These are phyloP conservation scores for Urophycis tenuis DNA, from an alignment of 2,797 vertebrate species.

Conservation along the genomic window DNA sequence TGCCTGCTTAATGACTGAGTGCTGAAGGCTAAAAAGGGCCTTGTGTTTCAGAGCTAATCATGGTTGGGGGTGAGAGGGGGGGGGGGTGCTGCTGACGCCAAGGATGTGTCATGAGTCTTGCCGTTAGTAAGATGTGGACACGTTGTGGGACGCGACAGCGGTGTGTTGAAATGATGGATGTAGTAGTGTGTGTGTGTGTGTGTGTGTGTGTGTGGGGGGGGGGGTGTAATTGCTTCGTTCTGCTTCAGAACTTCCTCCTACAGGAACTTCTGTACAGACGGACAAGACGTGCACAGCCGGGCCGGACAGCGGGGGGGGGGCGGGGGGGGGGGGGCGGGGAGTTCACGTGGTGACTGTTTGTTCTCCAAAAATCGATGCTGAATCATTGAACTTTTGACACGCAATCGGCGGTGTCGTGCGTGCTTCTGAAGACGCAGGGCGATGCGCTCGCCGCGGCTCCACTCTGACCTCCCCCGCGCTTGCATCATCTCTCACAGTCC, in stretches of 20 bases:
- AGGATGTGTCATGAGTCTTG: constrained; percentile 24
- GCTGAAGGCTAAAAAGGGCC: not conserved
- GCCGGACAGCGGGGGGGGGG: constrained; percentile 36
- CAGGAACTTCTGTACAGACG: constrained; percentile 28
- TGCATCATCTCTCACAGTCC: constrained; percentile 7
- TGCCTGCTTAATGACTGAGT: not conserved
- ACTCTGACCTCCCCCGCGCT: constrained; percentile 27
- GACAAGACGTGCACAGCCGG: not conserved
- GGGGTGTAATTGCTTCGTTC: constrained; percentile 57
- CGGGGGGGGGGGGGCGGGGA: constrained; percentile 41
- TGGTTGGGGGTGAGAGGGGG: not conserved
- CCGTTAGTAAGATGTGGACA: constrained; percentile 31
- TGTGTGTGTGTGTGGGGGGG: not conserved
- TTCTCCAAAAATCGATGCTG: constrained; percentile 26
- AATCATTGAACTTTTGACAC: constrained; percentile 45
- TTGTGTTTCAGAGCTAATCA: not conserved
- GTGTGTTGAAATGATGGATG: constrained; percentile 44
- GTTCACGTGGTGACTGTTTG: constrained; percentile 31
- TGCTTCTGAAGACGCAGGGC: constrained; percentile 38
- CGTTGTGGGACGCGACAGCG: constrained; percentile 39
- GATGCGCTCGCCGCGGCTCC: constrained; percentile 24
- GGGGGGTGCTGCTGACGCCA: no score
- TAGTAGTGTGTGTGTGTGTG: constrained; percentile 43
- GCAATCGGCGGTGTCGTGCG: not conserved
- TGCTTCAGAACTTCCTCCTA: constrained; percentile 49